Evolutionary conservation across 2,888 invertebrate genomes (phyloP).

Genomic region (Eupeodes luniger): DNA sequence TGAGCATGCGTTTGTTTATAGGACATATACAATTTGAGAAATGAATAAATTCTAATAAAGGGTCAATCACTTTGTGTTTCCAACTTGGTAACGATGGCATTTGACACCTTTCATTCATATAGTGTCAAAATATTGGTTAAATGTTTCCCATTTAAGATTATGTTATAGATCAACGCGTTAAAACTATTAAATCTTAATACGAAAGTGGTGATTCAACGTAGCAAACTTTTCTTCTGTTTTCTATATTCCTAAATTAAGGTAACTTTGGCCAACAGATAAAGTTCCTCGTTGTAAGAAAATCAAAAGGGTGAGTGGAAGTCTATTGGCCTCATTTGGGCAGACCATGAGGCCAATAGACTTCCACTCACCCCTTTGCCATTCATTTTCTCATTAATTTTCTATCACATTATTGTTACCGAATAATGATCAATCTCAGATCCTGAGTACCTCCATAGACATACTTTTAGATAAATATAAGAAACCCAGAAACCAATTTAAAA

Average conservation of each 20-base stretch:
- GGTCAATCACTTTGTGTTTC: no score
- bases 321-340: slow-evolving; percentile 26
- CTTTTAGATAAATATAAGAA: background rate
- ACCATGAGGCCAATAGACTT: slow-evolving; percentile 16
- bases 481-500: slow-evolving; percentile 10
- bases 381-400: slow-evolving; percentile 67
- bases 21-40: no score
- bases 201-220: no score
- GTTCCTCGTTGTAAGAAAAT: background rate
- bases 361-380: slow-evolving; percentile 1
- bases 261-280: slow-evolving; percentile 38
- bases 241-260: background rate
- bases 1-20: no score
- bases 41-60: no score
- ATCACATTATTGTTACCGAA: slow-evolving; percentile 53
- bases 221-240: background rate
- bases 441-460: background rate
- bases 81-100: no score
- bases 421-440: slow-evolving; percentile 70
- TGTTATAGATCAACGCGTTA: no score
- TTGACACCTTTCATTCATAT: no score
- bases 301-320: background rate
- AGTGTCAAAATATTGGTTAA: no score
- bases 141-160: no score
- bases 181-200: background rate